Evolutionary conservation across 2,113 vertebrate species (phyloP), one percentile per base, ranked within the genome.

Genomic region (Poeciliopsis turrubarensis): DNA sequence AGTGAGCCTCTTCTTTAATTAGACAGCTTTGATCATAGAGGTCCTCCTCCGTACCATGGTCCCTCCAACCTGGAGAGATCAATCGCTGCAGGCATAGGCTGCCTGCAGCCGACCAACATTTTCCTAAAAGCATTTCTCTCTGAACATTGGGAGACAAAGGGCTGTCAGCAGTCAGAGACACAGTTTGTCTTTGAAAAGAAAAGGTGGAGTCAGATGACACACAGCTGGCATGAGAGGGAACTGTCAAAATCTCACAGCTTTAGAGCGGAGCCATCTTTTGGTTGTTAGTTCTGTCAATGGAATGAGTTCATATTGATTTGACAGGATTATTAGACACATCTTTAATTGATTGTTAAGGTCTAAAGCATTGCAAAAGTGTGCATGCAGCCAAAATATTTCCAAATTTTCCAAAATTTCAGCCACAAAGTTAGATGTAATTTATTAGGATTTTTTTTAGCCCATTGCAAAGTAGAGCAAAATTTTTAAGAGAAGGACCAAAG

Each of bases 21-120:
- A 89, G 80, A 82, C 70, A 83, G 91, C 92, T 93, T 93, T 93
- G 90, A 93, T 93, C 92, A 92, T 88, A 27, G 88, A 83, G 80
- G 87, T 83, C 84, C 81, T 87, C 70, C 75, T 81, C 80, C 27
- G 8, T 85, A 72, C 73, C 13, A 17, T 44, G 54, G 68, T 85
- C 88, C 78, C 71, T 83, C 87, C 72, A 87, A 86, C 79, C 75
- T 80, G 74, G 60, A 76, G 86, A 90, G 89, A 91, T 93, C 91
- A 92, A 91, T 92, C 88, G 61, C 29, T 71, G 64, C 61, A 86
- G 86, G 82, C 78, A 77, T 79, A 80, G 86, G 72, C 65, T 51
- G 79, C 63, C 9, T 31, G 88, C 81, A 86, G 81, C 79, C 60
- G 77, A 84, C 62, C 66, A 70, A 75, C 72, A 78, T 90, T 92